Conservation (phyloP, 2,888 invertebrate genomes). For the Eilema sororculum region DNA sequence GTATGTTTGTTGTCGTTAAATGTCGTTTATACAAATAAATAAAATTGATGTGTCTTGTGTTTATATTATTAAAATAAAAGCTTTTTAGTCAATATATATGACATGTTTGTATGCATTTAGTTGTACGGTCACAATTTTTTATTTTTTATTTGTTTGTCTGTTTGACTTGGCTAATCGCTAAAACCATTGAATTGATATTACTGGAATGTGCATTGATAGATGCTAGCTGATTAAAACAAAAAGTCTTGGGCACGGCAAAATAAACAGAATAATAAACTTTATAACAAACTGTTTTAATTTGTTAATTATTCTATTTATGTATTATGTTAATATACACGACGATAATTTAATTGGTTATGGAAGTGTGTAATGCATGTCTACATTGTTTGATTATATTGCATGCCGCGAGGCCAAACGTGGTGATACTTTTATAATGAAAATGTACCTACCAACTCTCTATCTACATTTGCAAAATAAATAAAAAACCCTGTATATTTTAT, state of each 20-base stretch:
- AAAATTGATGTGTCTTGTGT: not conserved
- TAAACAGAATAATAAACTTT: not conserved
- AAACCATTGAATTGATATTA: no score
- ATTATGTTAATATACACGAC: not conserved
- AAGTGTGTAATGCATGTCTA: not conserved
- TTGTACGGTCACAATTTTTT: no score
- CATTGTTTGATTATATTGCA: not conserved
- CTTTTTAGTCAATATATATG: not conserved
- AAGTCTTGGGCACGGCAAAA: not conserved
- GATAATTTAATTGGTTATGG: not conserved
- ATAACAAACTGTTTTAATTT: not conserved
- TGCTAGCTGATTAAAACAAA: no score
- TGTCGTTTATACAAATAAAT: slow-evolving; percentile 3
- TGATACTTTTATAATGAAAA: not conserved
- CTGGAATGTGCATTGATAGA: not conserved
- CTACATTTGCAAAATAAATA: not conserved
- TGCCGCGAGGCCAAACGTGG: slow-evolving; percentile 1
- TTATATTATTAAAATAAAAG: not conserved
- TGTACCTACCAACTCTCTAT: slow-evolving; percentile 1
- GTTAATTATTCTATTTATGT: not conserved
- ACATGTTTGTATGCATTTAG: no score
- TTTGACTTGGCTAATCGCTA: no score
- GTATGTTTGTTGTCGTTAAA: slow-evolving; percentile 13
- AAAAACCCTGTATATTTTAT: not conserved
- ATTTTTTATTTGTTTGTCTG: not conserved